Conservation (phyloP, 2,797 vertebrate species). For the Intellagama lesueurii region DNA sequence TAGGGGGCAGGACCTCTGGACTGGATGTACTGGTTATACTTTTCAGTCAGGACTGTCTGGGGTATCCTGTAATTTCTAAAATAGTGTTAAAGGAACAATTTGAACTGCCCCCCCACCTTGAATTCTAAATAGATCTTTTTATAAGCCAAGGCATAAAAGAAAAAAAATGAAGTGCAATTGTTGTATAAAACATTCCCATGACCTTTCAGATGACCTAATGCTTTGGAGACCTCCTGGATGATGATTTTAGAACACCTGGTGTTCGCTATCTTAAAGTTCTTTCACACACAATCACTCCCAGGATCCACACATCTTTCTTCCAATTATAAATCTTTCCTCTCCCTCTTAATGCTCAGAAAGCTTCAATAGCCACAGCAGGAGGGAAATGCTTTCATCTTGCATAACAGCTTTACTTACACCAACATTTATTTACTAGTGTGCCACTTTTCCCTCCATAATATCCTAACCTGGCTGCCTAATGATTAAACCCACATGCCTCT, state of each 20-base stretch:
- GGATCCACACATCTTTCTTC: neutral
- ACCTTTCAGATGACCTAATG: constrained; percentile 19
- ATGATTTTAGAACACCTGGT: constrained; percentile 9
- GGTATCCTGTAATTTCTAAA: neutral
- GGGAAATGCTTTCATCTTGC: constrained; percentile 20
- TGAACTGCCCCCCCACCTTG: neutral
- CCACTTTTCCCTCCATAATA: neutral
- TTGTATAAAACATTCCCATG: constrained; percentile 21
- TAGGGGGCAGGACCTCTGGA: neutral
- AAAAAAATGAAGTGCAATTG: neutral
- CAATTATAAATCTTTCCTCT: constrained; percentile 7
- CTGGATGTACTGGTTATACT: neutral
- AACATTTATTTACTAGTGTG: constrained; percentile 44
- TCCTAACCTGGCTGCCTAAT: constrained; percentile 31
- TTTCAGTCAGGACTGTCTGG: too few species aligned
- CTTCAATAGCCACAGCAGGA: constrained; percentile 21
- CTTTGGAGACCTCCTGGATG: constrained; percentile 13
- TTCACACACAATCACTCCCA: neutral
- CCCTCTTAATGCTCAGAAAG: constrained; percentile 3
- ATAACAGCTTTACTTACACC: neutral
- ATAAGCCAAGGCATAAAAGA: neutral
- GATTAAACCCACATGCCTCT: constrained; percentile 33
- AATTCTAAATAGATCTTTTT: too few species aligned
- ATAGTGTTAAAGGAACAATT: neutral
- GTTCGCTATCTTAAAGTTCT: neutral